Base-by-base conservation (phyloP, 1,140 invertebrate species). In the Zaprionus gabonicus region DNA sequence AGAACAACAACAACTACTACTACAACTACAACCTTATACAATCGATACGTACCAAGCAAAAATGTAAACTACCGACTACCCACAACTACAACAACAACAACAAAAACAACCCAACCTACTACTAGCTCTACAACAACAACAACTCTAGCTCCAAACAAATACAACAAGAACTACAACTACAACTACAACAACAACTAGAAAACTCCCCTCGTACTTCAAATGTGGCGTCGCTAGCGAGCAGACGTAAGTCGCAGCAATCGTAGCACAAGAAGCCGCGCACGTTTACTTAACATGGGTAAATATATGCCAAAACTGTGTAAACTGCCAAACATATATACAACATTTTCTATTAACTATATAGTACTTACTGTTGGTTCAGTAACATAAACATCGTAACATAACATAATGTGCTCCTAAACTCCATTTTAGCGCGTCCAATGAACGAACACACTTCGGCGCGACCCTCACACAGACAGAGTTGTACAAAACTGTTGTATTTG, bases 251-350 rank as follows among this genome's bases (percentile, higher is more conserved):
- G 80, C 81, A 83, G 68, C 80, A 77, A 80, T 76, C 82, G 64
- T 88, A 85, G 85, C 82, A 85, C 81, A 88, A 66, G 72, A 75
- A 74, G 63, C 88, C 77, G 86, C 85, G 85, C 86, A 85, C 72
- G 86, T 85, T 91, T 85, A 91, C 82, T 90, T 90, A 90, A 91
- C 85, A 90, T 90, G 85, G 85, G 85, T 90, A 90, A 90, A 83
- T 90, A 83, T 90, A 90, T 90, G 76, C 72, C 72, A 88, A 79
- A 79, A 25, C 10, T 25, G 10, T 13, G 46, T 44, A 67, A 10
- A 44, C 9, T 60, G 17, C 34, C 31, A 65, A 38, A 49, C 25
- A 46, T 58, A 46, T 58, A 46, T 15, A 20, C 12, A 51, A 64
- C 15, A 80, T 49, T 59, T 59, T 59, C 34, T 59, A 36, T 51